Percentiles rank a stretch among this genome's conserved stretches.
phyloP scores from a whole-genome alignment of 1,140 invertebrate species.

The Semibalanus balanoides region DNA sequence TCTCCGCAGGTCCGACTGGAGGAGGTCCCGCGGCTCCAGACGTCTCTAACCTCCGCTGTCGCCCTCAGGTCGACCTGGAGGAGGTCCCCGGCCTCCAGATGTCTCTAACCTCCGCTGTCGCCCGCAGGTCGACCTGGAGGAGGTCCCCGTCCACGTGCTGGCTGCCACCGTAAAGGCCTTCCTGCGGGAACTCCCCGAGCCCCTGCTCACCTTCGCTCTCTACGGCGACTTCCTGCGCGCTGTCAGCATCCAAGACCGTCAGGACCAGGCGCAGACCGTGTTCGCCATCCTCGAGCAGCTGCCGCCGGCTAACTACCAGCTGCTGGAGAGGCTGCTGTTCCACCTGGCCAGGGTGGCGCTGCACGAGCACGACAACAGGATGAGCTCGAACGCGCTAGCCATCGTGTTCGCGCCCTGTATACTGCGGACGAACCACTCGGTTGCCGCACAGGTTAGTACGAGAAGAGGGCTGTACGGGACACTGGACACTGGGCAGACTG shows the following conservation, averaged over 20 bases:
- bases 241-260: constrained; percentile 60
- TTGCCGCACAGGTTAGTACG: constrained; percentile 68
- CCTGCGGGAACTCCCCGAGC: constrained; percentile 83
- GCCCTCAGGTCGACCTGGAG: constrained; percentile 27
- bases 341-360: constrained; percentile 75
- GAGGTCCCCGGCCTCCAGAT: constrained; percentile 50
- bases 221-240: constrained; percentile 88
- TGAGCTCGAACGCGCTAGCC: constrained; percentile 78
- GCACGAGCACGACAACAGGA: constrained; percentile 76
- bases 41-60: no score
- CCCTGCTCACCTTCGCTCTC: constrained; percentile 77
- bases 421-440: constrained; percentile 62
- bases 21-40: constrained; percentile 43
- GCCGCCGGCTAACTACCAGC: constrained; percentile 73
- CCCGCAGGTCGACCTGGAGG: constrained; percentile 28
- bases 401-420: constrained; percentile 93
- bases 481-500: no score
- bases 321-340: constrained; percentile 83
- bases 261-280: constrained; percentile 66
- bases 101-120: no score
- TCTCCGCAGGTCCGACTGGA: constrained; percentile 28
- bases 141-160: constrained; percentile 66
- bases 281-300: constrained; percentile 77
- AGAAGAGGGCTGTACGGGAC: no score
- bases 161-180: constrained; percentile 83